These are phyloP conservation scores for Hemicordylus capensis DNA, from an alignment of 2,113 vertebrate species.

Conservation along the genomic window DNA sequence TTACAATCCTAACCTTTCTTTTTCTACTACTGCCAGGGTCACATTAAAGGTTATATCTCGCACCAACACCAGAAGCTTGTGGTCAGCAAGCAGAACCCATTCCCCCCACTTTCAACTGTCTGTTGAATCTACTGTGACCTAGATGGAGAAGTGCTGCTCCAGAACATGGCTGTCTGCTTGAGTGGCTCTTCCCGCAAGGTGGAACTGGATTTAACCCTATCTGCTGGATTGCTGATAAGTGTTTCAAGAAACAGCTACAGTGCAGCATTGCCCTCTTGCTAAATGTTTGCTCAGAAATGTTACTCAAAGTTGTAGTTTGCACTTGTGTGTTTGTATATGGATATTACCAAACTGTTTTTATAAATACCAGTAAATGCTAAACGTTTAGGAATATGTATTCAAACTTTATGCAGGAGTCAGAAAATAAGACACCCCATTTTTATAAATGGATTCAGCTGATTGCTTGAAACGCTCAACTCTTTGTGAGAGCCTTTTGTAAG, in stretches of 20 bases:
- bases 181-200: not conserved
- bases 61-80: slow-evolving; percentile 98
- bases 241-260: not conserved
- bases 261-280: not conserved
- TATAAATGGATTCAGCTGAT: not conserved
- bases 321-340: not conserved
- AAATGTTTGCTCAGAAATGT: not conserved
- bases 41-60: slow-evolving; percentile 98
- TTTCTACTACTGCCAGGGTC: slow-evolving; percentile 80
- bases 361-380: not conserved
- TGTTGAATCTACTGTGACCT: slow-evolving; percentile 70
- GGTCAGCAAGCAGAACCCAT: slow-evolving; percentile 97
- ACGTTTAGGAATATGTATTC: not conserved
- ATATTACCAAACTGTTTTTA: not conserved
- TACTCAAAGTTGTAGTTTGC: not conserved
- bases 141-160: not conserved
- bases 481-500: too few species aligned
- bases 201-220: not conserved
- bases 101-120: slow-evolving; percentile 88
- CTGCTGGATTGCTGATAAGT: not conserved
- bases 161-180: not conserved
- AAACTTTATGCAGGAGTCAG: not conserved
- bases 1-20: not conserved
- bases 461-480: not conserved
- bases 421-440: not conserved